phyloP scores from a whole-genome alignment of 2,797 vertebrate genomes.

The Eidolon dupreanum region DNA sequence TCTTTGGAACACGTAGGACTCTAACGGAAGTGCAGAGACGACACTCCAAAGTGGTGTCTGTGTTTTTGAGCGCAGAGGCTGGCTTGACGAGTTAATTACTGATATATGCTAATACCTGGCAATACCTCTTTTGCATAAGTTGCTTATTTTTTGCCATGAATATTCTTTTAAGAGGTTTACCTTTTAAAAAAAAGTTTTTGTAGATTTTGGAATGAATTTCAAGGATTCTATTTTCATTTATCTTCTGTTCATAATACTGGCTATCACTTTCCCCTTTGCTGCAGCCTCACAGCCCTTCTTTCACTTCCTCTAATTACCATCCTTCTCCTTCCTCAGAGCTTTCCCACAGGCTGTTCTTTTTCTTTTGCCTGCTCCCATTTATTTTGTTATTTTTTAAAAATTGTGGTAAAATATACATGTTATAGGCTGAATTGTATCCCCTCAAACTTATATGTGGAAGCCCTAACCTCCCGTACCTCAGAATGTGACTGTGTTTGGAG shows the following conservation, averaged over 20 bases:
- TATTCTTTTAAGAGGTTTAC: background rate
- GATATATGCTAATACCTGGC: background rate
- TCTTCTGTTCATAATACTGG: background rate
- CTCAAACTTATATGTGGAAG: background rate
- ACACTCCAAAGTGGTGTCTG: background rate
- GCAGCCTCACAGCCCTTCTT: background rate
- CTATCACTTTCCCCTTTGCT: background rate
- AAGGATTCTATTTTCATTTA: background rate
- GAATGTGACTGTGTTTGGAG: background rate
- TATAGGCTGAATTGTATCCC: background rate
- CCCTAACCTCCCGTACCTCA: background rate
- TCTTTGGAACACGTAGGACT: background rate
- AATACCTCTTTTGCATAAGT: background rate
- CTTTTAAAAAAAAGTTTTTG: background rate
- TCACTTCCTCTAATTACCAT: background rate
- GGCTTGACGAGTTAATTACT: background rate
- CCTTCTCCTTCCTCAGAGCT: background rate
- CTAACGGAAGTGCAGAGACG: background rate
- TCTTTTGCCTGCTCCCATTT: background rate
- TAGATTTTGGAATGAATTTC: constrained; percentile 11
- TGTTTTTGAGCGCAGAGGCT: background rate
- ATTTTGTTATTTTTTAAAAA: background rate
- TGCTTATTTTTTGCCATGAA: background rate
- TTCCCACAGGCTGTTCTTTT: background rate
- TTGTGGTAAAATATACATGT: background rate